Evolutionary conservation across 2,113 vertebrate genomes (phyloP).

Genomic region (Menura novaehollandiae): DNA sequence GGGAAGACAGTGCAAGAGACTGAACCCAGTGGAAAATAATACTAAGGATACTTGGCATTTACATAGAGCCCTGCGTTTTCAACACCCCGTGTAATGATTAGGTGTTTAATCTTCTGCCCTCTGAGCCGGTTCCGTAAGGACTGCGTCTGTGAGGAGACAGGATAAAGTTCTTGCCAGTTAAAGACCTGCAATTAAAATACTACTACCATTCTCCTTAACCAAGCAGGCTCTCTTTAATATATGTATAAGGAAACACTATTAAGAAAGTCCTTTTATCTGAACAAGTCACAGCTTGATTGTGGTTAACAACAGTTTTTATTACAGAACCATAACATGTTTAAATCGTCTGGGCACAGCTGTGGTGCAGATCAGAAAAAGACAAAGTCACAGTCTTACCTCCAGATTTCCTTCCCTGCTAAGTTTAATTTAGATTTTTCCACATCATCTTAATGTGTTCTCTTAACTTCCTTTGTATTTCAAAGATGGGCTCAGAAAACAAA

Average conservation of each 20-base stretch:
- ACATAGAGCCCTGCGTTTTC: not conserved
- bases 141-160: not conserved
- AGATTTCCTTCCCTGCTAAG: not conserved
- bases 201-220: not conserved
- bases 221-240: not conserved
- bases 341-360: not conserved
- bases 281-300: not conserved
- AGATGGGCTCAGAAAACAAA: not conserved
- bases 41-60: not conserved
- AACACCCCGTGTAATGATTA: not conserved
- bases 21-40: not conserved
- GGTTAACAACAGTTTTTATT: not conserved
- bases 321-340: not conserved
- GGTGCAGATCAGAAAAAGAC: not conserved
- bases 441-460: not conserved
- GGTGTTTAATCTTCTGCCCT: not conserved
- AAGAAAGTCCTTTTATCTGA: not conserved
- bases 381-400: not conserved
- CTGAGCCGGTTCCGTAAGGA: not conserved
- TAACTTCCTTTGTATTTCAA: not conserved
- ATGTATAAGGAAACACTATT: not conserved
- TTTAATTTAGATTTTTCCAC: not conserved
- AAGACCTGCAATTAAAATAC: constrained; percentile 12
- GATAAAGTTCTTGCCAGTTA: not conserved
- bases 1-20: not conserved